phyloP scores from a whole-genome alignment of 2,113 vertebrate species.

The Atrichornis clamosus region DNA sequence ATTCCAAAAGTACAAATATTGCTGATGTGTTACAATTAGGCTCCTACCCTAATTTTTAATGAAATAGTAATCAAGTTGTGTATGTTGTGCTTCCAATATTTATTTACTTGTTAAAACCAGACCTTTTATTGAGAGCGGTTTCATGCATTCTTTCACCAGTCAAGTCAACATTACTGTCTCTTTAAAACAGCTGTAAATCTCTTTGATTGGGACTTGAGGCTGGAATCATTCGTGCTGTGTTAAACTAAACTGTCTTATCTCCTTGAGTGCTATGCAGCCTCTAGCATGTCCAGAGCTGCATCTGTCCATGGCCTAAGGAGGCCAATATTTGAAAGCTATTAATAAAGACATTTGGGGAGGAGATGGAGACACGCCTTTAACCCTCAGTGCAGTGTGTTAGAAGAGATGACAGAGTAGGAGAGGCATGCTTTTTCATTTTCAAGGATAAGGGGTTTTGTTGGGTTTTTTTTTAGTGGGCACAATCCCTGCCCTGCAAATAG shows the following conservation, averaged over 20 bases:
- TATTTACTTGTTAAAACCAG: conserved; percentile 44
- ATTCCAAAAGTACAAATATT: conserved; percentile 19
- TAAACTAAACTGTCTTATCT: conserved; percentile 76
- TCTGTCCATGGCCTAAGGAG: conserved; percentile 55
- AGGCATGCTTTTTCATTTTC: neutral
- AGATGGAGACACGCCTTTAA: conserved; percentile 55
- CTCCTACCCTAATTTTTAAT: neutral
- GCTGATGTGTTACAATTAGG: neutral
- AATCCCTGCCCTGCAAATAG: conserved; percentile 10
- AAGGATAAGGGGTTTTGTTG: neutral
- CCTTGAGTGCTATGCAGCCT: conserved; percentile 65
- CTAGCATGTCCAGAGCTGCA: conserved; percentile 62
- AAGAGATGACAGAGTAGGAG: conserved; percentile 17
- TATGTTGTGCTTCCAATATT: neutral
- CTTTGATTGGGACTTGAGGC: conserved; percentile 75
- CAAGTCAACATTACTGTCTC: conserved; percentile 72
- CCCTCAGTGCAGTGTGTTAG: neutral
- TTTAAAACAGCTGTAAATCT: conserved; percentile 77
- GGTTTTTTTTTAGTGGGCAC: neutral
- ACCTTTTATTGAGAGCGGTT: conserved; percentile 7
- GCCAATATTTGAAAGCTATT: conserved; percentile 54
- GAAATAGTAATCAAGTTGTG: neutral
- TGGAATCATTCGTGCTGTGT: conserved; percentile 75
- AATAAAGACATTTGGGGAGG: conserved; percentile 56
- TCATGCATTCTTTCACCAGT: conserved; percentile 67